Base-by-base conservation (phyloP, 1,140 invertebrate genomes). In the Drosophila murphyi region DNA sequence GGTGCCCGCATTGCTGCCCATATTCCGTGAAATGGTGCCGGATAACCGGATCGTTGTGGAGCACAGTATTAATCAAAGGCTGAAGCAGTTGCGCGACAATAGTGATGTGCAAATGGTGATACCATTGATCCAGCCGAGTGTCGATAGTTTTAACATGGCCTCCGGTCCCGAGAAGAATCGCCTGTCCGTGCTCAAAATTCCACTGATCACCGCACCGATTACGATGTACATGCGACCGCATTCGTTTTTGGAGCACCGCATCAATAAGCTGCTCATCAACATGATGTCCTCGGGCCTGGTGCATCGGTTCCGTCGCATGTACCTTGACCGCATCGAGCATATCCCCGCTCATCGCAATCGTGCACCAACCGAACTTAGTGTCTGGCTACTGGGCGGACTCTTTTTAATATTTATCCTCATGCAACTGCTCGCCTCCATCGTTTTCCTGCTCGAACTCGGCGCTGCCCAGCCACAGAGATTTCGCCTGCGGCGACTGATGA, bases 221-320 rank as follows among this genome's bases (percentile, higher is more conserved):
- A 83, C 91, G 5, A 28, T 92, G n/a, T 92, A 87, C 47, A 83
- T 92, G 90, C 83, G 79, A 0, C 89, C 74, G 8, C 88, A 92
- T 52, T 92, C 87, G 10, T 92, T 81, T 62, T 45, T 92, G 0
- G 76, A 79, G 47, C 47, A 59, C 0, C 73, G 74, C 10, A 43
- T 91, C 28, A 76, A 91, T 20, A 61, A 50, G 5, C 57, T 91
- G 10, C 51, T 92, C 3, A 77, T 92, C 43, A 70, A 72, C 43
- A 86, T 92, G 65, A 81, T 89, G 64, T 80, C 82, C 1, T 65
- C 88, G 4, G 91, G 91, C 0, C 65, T 92, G 0, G 57, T 91
- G 7, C 56, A 52, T 5, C 85, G 77, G 8, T 83, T 50, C 56
- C 72, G 77, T 2, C 52, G 62, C 45, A 83, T 89, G 3, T 83